Base-by-base conservation (phyloP, 1,140 invertebrate genomes). In the Lasioglossum albipes region DNA sequence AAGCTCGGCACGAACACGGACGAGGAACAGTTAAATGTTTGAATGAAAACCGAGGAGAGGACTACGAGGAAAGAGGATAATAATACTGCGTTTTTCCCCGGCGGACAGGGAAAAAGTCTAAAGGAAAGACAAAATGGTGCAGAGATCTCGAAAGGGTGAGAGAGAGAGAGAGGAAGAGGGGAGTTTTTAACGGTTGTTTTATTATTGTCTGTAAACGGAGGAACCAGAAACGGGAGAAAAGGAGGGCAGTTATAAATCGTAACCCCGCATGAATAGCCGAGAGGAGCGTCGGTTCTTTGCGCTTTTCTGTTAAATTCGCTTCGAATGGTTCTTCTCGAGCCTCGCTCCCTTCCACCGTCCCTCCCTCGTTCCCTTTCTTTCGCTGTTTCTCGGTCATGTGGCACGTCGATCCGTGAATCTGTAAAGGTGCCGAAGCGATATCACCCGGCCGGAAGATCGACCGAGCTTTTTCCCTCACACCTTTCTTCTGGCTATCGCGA, bases 231-330 rank as follows among this genome's bases (percentile, higher is more conserved):
- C 62, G 31, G 6, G 57, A n/a, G 65, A 75, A 66, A 79, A 67
- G 22, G 61, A 78, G 75, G 84, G 84, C 76, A 82, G 88, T 90
- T 86, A 89, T 89, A 89, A 90, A 90, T 89, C 84, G 82, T 87
- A 88, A 87, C 84, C 79, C 82, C 85, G 84, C 83, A 86, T 90
- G 87, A 89, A 90, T 90, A 82, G 69, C 82, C 83, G 84, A 75
- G 70, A 85, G 84, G 70, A 82, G 62, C 74, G 73, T 45, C 72
- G 68, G 65, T 79, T 75, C 65, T 82, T 85, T 84, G 81, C 81
- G 36, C 62, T 41, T 62, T 67, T 68, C 67, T 72, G 67, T 27
- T 85, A 77, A 88, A 78, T 76, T 66, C 45, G 70, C 52, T 49
- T 61, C 22, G 74, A 59, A 72, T 67, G 49, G 69, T 69, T 75